Percentiles rank a stretch among this genome's conserved stretches.
phyloP scores from a whole-genome alignment of 2,113 vertebrate genomes.

The Entosphenus tridentatus region DNA sequence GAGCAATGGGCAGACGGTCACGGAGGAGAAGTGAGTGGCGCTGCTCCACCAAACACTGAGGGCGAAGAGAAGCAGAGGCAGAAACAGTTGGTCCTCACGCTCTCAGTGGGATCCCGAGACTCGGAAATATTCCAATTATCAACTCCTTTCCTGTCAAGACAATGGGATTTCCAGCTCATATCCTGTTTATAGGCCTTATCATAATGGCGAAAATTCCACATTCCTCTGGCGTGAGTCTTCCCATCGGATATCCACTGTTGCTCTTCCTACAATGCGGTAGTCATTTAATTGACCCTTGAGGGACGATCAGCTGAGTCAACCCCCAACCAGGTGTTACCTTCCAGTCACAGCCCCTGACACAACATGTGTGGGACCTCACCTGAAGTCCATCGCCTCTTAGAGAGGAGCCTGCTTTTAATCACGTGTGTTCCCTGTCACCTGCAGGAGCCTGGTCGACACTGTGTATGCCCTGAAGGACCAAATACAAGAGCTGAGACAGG shows the following conservation, averaged over 20 bases:
- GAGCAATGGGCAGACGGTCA: constrained; percentile 73
- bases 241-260: no score
- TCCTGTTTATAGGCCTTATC: constrained; percentile 10
- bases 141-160: neutral
- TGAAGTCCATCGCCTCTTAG: no score
- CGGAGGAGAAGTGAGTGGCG: constrained; percentile 60
- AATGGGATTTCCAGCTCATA: constrained; percentile 2
- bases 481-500: constrained; percentile 90
- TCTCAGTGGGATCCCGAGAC: neutral
- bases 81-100: neutral
- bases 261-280: no score
- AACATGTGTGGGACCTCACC: no score
- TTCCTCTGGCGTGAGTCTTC: neutral
- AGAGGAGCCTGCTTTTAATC: neutral
- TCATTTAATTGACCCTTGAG: no score
- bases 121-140: neutral
- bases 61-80: no score
- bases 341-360: no score
- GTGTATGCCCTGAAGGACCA: constrained; percentile 95
- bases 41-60: neutral
- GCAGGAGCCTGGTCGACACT: constrained; percentile 84
- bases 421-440: neutral
- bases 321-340: no score
- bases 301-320: no score
- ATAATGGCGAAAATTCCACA: neutral